These are phyloP conservation scores for Austrofundulus limnaeus DNA, from an alignment of 2,113 vertebrate species.

Conservation along the genomic window DNA sequence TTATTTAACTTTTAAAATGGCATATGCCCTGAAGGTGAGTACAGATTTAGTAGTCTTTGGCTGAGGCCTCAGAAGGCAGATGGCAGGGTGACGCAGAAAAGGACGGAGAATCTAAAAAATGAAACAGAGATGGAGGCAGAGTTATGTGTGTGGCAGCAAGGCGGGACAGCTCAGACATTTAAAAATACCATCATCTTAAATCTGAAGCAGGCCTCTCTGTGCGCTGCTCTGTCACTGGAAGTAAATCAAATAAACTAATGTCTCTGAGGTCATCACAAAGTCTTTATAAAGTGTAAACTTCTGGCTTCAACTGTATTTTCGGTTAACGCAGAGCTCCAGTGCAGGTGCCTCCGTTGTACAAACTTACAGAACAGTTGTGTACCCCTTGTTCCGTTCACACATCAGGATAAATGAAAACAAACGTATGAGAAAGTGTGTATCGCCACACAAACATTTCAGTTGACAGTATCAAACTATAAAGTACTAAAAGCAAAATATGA, in stretches of 20 bases:
- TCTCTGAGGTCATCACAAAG: constrained; percentile 48
- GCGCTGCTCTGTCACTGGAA: constrained; percentile 42
- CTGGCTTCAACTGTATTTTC: no score
- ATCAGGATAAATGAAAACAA: no score
- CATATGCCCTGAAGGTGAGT: constrained; percentile 15
- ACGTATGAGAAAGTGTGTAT: no score
- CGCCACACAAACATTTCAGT: no score
- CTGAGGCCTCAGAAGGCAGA: constrained; percentile 8
- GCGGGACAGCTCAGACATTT: constrained; percentile 22
- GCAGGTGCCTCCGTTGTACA: no score
- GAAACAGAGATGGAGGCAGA: constrained; percentile 44
- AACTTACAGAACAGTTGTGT: no score
- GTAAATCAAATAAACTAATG: constrained; percentile 57
- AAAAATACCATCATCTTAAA: constrained; percentile 59
- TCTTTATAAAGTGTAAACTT: no score
- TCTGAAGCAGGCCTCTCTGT: constrained; percentile 6
- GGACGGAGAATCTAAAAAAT: constrained; percentile 6
- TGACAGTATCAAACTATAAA: no score
- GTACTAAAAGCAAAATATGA: no score
- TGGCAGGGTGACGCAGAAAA: background rate
- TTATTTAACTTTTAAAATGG: constrained; percentile 32
- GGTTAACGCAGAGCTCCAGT: no score
- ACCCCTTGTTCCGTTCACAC: no score
- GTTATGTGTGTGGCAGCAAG: constrained; percentile 35
- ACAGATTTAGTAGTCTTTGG: constrained; percentile 2